Base-by-base conservation (phyloP, 1,140 invertebrate genomes). In the Bombus pascuorum region DNA sequence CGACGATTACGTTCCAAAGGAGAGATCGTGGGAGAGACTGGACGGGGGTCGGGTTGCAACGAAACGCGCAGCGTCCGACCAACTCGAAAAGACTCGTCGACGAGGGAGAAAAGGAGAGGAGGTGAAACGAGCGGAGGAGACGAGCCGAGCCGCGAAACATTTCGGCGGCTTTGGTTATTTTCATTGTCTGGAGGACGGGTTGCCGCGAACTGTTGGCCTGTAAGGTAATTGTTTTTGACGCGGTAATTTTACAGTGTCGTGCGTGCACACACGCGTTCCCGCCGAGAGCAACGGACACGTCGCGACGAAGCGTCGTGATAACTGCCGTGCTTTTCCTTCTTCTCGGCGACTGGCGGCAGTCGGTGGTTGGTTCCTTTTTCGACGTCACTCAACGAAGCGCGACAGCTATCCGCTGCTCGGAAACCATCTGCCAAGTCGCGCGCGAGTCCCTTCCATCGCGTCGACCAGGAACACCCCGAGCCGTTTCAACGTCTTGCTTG, bases 231-330 rank as follows among this genome's bases (percentile, higher is more conserved):
- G 94, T 95, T 95, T 95, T 93, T 94, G 95, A 95, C 95, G 94
- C 91, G 86, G 94, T 95, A 95, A 95, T 95, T 95, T 95, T 95
- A 95, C 95, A 95, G 94, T 95, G 95, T 94, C 95, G 93, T 95
- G 94, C 93, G 91, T 95, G 91, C 94, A 91, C 87, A 90, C 83
- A 87, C 87, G 85, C 77, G 86, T 90, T 80, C 39, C 59, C 15
- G 62, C 71, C 68, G 66, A 47, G 53, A 62, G 39, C 88, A 74
- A 44, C 71, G 68, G 74, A 70, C 57, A 65, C 77, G 86, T 80
- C 79, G 82, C 57, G 83, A 81, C 88, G 90, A 87, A 90, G 87
- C 75, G 89, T 91, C 89, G 84, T 90, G 92, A 94, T 94, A 92
- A 93, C 93, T 87, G 91, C 86, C 85, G 74, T 87, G 90, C 85